Conservation (phyloP, 2,888 invertebrate genomes). For the Drosophila lutescens region DNA sequence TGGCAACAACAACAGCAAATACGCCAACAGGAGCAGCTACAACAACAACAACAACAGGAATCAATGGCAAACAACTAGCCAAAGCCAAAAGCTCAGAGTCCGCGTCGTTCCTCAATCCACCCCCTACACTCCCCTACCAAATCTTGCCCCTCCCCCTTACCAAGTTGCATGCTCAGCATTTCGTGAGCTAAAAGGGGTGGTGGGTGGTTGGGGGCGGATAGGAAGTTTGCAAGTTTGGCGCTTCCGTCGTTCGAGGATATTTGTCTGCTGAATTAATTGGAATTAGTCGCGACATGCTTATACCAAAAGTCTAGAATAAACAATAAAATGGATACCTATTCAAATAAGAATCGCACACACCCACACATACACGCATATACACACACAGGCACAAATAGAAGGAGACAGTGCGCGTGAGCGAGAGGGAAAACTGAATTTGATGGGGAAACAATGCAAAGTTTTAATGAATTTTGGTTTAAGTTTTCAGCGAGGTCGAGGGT, state of each 20-base stretch:
- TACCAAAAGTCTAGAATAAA: constrained; percentile 79
- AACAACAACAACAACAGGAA: constrained; percentile 35
- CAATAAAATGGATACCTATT: constrained; percentile 80
- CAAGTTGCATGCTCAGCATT: constrained; percentile 67
- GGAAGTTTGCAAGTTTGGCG: constrained; percentile 55
- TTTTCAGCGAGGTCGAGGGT: constrained; percentile 66
- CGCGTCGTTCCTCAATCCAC: constrained; percentile 1
- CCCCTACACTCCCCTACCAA: background rate
- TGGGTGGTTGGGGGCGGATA: constrained; percentile 4
- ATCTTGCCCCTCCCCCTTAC: constrained; percentile 1
- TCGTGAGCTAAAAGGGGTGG: constrained; percentile 20
- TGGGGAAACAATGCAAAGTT: constrained; percentile 75
- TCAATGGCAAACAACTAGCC: constrained; percentile 63
- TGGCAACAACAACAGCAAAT: constrained; percentile 60
- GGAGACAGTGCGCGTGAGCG: constrained; percentile 12
- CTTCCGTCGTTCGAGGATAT: constrained; percentile 75
- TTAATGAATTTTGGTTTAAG: constrained; percentile 80
- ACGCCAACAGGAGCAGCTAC: constrained; percentile 21
- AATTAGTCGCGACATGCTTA: constrained; percentile 81
- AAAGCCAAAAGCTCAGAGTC: constrained; percentile 53
- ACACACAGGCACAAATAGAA: constrained; percentile 37
- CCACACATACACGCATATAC: constrained; percentile 42
- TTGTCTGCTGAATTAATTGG: constrained; percentile 81
- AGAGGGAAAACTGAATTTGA: constrained; percentile 29
- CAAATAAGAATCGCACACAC: constrained; percentile 68